These are phyloP conservation scores for Bellardia pandia DNA, from an alignment of 2,888 invertebrate genomes.

Conservation along the genomic window DNA sequence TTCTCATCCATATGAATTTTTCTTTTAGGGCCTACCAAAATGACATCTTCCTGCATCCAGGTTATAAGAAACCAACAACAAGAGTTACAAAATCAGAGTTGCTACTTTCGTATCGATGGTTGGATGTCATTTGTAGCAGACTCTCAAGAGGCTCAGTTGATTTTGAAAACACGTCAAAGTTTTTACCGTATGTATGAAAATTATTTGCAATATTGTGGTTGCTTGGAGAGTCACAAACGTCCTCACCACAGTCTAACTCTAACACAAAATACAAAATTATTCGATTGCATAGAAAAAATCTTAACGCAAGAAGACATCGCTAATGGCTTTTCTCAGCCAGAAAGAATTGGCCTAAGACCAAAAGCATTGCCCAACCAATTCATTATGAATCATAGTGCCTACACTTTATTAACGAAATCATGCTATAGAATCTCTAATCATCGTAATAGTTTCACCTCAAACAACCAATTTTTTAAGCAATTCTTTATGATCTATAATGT, in stretches of 20 bases:
- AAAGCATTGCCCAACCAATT: slow-evolving; percentile 77
- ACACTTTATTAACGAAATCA: slow-evolving; percentile 54
- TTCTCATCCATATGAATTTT: slow-evolving; percentile 1
- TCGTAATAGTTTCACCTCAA: slow-evolving; percentile 1
- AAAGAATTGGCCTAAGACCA: slow-evolving; percentile 77
- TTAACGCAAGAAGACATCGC: slow-evolving; percentile 76
- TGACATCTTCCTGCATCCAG: slow-evolving; percentile 57
- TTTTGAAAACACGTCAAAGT: slow-evolving; percentile 89
- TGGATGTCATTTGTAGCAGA: slow-evolving; percentile 90
- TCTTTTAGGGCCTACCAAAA: slow-evolving; percentile 73
- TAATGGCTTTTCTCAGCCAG: slow-evolving; percentile 75
- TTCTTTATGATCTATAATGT: slow-evolving; percentile 74
- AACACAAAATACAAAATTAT: slow-evolving; percentile 72
- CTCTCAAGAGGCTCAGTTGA: slow-evolving; percentile 87
- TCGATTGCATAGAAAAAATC: slow-evolving; percentile 76
- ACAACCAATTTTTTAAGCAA: slow-evolving; percentile 71
- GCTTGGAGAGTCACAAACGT: slow-evolving; percentile 75
- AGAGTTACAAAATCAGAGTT: slow-evolving; percentile 18
- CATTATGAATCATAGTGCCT: slow-evolving; percentile 71
- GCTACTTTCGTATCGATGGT: slow-evolving; percentile 86
- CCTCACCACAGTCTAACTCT: slow-evolving; percentile 55
- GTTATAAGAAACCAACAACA: slow-evolving; percentile 16
- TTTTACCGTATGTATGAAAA: slow-evolving; percentile 84
- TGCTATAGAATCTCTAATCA: slow-evolving; percentile 42
- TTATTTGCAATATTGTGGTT: slow-evolving; percentile 76